Conservation (phyloP, 2,113 vertebrate species). For the Gnathonemus echidnorhynchus region DNA sequence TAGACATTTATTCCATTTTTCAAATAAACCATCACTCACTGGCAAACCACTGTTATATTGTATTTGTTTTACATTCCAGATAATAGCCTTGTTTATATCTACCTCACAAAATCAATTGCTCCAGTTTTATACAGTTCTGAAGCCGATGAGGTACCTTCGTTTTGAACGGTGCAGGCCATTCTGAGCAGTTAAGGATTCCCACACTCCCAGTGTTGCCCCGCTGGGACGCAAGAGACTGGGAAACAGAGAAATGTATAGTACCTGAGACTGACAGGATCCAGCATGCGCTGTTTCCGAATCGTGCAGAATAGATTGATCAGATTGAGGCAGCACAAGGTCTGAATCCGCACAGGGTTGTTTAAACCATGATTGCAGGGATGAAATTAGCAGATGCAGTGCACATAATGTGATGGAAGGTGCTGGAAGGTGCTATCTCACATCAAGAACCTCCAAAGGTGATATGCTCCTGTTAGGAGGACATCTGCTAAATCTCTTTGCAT, state of each 20-base stretch:
- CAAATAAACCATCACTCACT: not conserved
- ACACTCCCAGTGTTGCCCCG: not conserved
- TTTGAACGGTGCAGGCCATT: not conserved
- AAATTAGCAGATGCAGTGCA: not conserved
- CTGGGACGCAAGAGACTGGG: not conserved
- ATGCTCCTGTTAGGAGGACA: not conserved
- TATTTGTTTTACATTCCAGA: not conserved
- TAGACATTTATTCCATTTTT: not conserved
- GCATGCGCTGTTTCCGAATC: not conserved
- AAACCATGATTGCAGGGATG: not conserved
- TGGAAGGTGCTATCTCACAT: not conserved
- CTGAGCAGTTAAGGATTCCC: not conserved
- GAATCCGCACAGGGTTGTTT: not conserved
- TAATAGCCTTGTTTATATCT: not conserved
- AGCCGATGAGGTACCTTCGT: not conserved
- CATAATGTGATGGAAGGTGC: constrained; percentile 8
- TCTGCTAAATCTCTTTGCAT: not conserved
- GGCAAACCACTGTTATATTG: not conserved
- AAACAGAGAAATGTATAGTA: too few relatives aligned
- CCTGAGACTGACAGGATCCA: not conserved
- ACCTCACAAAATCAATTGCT: not conserved
- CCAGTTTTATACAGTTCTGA: not conserved
- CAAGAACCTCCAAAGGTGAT: not conserved
- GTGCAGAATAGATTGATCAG: not conserved
- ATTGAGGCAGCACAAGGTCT: not conserved